Conservation (phyloP, 2,888 invertebrate genomes). For the Patella ulyssiponensis region DNA sequence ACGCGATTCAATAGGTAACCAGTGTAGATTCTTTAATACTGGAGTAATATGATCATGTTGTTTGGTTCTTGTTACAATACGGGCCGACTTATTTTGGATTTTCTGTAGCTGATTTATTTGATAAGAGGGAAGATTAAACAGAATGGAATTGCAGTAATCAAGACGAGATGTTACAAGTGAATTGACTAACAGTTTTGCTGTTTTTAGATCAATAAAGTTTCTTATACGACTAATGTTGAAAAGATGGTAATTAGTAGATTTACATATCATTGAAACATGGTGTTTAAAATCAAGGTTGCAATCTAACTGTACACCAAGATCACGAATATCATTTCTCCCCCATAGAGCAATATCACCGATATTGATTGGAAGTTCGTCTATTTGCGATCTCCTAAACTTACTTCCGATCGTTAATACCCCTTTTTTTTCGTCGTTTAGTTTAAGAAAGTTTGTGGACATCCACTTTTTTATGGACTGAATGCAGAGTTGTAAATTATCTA, state of each 20-base stretch:
- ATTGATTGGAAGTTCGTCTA: background rate
- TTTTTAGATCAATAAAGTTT: background rate
- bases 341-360: background rate
- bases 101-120: constrained; percentile 14
- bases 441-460: background rate
- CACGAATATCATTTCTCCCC: background rate
- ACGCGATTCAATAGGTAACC: constrained; percentile 13
- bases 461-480: too few species aligned
- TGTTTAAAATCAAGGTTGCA: background rate
- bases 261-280: too few species aligned
- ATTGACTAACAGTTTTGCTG: background rate
- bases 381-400: background rate
- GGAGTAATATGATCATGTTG: constrained; percentile 10
- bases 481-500: too few species aligned
- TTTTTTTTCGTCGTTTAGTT: constrained; percentile 11
- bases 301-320: too few species aligned
- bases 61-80: constrained; percentile 16
- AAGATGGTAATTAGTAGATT: too few species aligned
- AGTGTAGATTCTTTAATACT: constrained; percentile 13
- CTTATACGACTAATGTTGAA: constrained; percentile 14
- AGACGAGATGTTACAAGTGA: constrained; percentile 9
- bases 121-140: background rate
- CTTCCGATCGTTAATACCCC: too few species aligned
- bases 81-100: constrained; percentile 16
- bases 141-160: constrained; percentile 13